Evolutionary conservation across 2,113 vertebrate species (phyloP).

Genomic region (Microtus ochrogaster): DNA sequence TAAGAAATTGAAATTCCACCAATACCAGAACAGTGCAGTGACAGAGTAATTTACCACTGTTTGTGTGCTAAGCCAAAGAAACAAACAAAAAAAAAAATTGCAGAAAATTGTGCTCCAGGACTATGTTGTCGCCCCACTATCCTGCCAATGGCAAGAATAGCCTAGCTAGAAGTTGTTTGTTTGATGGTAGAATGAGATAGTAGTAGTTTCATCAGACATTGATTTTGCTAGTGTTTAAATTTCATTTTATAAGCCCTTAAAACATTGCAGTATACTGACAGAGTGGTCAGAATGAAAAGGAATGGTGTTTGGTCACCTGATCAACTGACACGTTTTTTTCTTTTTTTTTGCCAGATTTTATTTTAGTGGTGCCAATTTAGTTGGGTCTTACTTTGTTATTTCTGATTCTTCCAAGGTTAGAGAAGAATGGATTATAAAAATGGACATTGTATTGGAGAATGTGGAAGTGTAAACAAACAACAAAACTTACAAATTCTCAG

Average conservation of each 20-base stretch:
- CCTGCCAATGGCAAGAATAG: not conserved
- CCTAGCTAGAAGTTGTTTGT: not conserved
- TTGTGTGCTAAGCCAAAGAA: slow-evolving; percentile 49
- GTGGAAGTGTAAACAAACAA: slow-evolving; percentile 39
- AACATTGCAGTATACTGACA: slow-evolving; percentile 8
- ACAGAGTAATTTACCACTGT: slow-evolving; percentile 41
- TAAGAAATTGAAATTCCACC: slow-evolving; percentile 57
- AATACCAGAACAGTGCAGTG: slow-evolving; percentile 29
- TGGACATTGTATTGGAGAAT: slow-evolving; percentile 36
- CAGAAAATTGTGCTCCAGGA: slow-evolving; percentile 11
- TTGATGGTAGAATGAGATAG: slow-evolving; percentile 45
- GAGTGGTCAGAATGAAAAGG: not conserved
- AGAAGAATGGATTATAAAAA: slow-evolving; percentile 22
- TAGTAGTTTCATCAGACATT: slow-evolving; percentile 42
- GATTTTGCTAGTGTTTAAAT: slow-evolving; percentile 48
- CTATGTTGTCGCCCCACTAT: not conserved
- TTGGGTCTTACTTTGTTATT: not conserved
- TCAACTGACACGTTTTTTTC: not conserved
- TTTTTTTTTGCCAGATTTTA: slow-evolving; percentile 3
- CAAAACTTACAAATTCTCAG: not conserved
- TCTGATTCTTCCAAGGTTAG: not conserved
- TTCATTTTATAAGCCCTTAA: slow-evolving; percentile 54
- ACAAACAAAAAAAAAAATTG: not conserved
- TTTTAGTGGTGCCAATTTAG: slow-evolving; percentile 46
- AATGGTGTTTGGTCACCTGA: slow-evolving; percentile 31